Conservation (phyloP, 1,140 invertebrate genomes). For the Temnothorax longispinosus region DNA sequence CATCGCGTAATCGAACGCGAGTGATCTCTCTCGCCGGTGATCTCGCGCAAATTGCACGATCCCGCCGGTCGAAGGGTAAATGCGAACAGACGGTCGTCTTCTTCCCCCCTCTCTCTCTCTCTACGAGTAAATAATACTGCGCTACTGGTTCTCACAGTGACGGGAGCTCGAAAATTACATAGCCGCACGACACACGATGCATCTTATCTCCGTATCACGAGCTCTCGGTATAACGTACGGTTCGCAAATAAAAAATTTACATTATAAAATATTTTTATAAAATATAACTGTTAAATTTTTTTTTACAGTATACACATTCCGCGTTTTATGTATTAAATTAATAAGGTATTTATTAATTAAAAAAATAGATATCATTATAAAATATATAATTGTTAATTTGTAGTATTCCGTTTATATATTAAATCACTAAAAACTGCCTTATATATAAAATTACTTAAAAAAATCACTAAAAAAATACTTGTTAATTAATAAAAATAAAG, state of each 20-base stretch:
- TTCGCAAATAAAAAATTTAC: conserved; percentile 55
- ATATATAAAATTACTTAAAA: conserved; percentile 41
- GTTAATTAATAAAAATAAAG: conserved; percentile 41
- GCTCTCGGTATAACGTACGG: conserved; percentile 22
- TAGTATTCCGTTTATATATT: conserved; percentile 32
- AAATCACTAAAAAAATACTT: conserved; percentile 30
- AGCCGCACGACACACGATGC: conserved; percentile 46
- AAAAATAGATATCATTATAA: conserved; percentile 56
- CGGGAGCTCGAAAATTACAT: conserved; percentile 52
- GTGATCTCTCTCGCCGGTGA: background rate
- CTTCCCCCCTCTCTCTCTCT: background rate
- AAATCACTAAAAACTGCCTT: conserved; percentile 43
- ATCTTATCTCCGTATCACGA: conserved; percentile 26
- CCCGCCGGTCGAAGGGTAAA: conserved; percentile 19
- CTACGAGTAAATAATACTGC: conserved; percentile 65
- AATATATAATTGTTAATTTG: conserved; percentile 55
- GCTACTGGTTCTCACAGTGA: conserved; percentile 17
- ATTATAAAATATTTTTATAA: conserved; percentile 47
- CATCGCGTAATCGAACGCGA: background rate
- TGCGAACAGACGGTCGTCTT: conserved; percentile 2
- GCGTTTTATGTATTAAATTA: conserved; percentile 48
- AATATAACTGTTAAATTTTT: conserved; percentile 40
- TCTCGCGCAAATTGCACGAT: conserved; percentile 17
- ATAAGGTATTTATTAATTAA: conserved; percentile 54
- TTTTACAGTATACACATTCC: conserved; percentile 27